A percentile compares a stretch with the other conserved stretches of the same genome.
Conservation (phyloP, 2,113 vertebrate species). For the Drymodes brunneopygia region DNA sequence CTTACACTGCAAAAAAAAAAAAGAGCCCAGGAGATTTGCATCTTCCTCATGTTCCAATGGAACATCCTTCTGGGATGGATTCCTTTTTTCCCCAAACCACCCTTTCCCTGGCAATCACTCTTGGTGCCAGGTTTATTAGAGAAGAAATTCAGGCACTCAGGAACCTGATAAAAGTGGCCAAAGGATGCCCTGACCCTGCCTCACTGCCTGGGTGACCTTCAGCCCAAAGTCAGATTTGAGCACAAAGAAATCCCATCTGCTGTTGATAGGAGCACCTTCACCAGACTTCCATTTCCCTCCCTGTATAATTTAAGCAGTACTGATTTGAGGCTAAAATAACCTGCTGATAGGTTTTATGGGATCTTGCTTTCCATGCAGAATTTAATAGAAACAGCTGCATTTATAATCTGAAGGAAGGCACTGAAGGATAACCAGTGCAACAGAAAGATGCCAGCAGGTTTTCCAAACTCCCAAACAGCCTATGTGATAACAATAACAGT, state of each 20-base stretch:
- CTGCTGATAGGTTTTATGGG: neutral
- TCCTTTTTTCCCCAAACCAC: neutral
- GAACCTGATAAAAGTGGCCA: neutral
- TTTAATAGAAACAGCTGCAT: slow-evolving; percentile 32
- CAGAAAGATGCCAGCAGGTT: neutral
- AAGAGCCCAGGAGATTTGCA: neutral
- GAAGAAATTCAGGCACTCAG: neutral
- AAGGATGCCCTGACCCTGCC: neutral
- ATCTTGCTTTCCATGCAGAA: neutral
- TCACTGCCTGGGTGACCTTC: neutral
- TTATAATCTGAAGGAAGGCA: slow-evolving; percentile 25
- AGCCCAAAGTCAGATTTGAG: neutral
- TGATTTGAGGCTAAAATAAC: slow-evolving; percentile 18
- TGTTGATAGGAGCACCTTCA: neutral
- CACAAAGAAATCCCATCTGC: neutral
- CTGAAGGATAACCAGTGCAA: slow-evolving; percentile 30
- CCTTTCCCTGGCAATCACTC: neutral
- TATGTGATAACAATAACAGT: slow-evolving; percentile 7
- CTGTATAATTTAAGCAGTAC: slow-evolving; percentile 17
- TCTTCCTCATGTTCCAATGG: neutral
- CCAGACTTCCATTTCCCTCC: neutral
- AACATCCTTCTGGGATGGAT: neutral
- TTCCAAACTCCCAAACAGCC: slow-evolving; percentile 35
- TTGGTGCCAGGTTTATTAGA: neutral
- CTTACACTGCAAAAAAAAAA: neutral